Conservation (phyloP, 2,797 vertebrate genomes). For the Euphonia xanthogaster region DNA sequence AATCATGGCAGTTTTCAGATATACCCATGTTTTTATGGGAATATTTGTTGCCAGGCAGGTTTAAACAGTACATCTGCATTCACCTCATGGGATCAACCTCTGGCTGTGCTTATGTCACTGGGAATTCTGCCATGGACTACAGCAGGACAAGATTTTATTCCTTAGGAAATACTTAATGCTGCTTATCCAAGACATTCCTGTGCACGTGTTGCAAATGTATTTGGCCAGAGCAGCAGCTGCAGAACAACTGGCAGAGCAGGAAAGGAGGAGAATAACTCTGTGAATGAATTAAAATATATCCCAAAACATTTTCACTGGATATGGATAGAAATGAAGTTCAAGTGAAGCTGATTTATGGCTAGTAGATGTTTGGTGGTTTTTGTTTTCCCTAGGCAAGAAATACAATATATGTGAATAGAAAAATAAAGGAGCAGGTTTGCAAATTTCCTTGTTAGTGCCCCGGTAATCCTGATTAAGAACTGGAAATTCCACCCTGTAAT, state of each 20-base stretch:
- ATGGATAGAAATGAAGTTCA: neutral
- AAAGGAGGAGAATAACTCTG: neutral
- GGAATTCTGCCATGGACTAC: constrained; percentile 2
- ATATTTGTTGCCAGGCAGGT: neutral
- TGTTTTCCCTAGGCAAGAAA: neutral
- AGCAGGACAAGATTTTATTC: neutral
- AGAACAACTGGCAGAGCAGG: neutral
- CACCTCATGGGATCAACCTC: neutral
- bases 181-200: neutral
- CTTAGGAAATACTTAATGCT: neutral
- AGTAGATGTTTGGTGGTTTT: neutral
- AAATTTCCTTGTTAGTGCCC: neutral
- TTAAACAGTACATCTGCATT: neutral
- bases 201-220: neutral
- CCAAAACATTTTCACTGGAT: neutral
- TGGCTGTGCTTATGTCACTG: neutral
- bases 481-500: constrained; percentile 2
- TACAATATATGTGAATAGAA: neutral
- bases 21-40: neutral
- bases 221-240: constrained; percentile 2
- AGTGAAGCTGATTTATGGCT: neutral
- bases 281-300: neutral
- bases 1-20: neutral
- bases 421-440: neutral
- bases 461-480: constrained; percentile 22